phyloP scores from a whole-genome alignment of 2,888 invertebrate genomes.

The Leptopilina myrica region DNA sequence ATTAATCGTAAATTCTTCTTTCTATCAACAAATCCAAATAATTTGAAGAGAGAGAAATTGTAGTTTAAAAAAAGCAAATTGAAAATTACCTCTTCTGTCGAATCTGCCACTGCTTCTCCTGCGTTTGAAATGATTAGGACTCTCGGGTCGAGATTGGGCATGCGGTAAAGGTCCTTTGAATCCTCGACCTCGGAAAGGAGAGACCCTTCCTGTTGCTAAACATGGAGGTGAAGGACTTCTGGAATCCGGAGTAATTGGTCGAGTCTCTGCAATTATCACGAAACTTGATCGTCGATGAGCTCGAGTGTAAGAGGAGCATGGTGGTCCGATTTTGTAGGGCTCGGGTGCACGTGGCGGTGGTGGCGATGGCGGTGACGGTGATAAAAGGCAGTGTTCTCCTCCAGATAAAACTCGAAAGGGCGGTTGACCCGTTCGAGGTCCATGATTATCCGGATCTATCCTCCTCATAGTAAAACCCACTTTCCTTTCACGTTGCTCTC shows the following conservation, averaged over 20 bases:
- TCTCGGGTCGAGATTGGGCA: slow-evolving; percentile 79
- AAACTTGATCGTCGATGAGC: slow-evolving; percentile 83
- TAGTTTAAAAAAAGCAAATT: not conserved
- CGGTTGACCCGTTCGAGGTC: slow-evolving; percentile 56
- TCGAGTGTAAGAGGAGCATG: slow-evolving; percentile 76
- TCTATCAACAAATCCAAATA: too few species aligned
- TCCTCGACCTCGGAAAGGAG: slow-evolving; percentile 82
- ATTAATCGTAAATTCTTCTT: not conserved
- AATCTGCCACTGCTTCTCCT: slow-evolving; percentile 48
- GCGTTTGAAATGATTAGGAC: slow-evolving; percentile 72
- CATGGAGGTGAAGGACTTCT: slow-evolving; percentile 77
- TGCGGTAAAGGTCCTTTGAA: slow-evolving; percentile 77
- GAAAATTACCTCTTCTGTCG: slow-evolving; percentile 63
- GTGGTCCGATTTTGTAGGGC: slow-evolving; percentile 71
- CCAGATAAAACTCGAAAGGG: slow-evolving; percentile 70
- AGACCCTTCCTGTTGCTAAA: slow-evolving; percentile 78
- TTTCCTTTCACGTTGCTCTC: slow-evolving; percentile 17
- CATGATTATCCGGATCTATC: slow-evolving; percentile 51
- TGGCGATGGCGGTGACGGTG: slow-evolving; percentile 58
- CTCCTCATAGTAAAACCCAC: slow-evolving; percentile 49
- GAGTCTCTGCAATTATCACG: slow-evolving; percentile 82
- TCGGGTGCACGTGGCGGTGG: slow-evolving; percentile 73
- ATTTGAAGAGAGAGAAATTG: not conserved
- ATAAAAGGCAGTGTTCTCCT: slow-evolving; percentile 59
- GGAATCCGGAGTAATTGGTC: slow-evolving; percentile 77